Evolutionary conservation across 2,113 vertebrate genomes (phyloP), one percentile per base, ranked within the genome.

Genomic region (Xenus cinereus): DNA sequence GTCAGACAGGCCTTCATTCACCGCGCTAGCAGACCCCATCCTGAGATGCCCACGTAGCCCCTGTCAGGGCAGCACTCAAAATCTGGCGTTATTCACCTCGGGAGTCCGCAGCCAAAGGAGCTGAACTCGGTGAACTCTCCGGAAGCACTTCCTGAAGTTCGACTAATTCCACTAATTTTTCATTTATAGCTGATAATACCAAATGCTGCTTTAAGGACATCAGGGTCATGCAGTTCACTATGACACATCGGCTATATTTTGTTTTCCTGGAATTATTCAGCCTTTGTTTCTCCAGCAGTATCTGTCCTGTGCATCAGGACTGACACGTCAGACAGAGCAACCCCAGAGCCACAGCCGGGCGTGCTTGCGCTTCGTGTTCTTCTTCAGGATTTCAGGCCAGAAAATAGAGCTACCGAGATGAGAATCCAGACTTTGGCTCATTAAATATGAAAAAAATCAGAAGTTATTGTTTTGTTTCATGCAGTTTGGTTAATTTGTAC

Each of bases 261-360:
- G 43, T 92, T 96, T 92, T 89, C 62, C 76, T 89, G 73, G 57
- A 94, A 87, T 89, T 87, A 74, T 14, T 71, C 41, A 78, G 21
- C 48, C 13, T 92, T 72, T 63, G 10, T 79, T 83, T 87, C 35
- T 86, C 51, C 57, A 37, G 24, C 45, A 39, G 41, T 39, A 16
- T 82, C 75, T 85, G 28, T 43, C 23, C 60, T 67, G 21, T n/a
- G 7, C 24, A 48, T 59, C 48, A 39, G 37, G 33, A 51, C 6
- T 63, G 48, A 64, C 6, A 59, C 2, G 1, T 60, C 43, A 84
- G 46, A 60, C 2, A 67, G 79, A 92, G 39, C 22, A 81, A 72
- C 5, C 12, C 26, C 54, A 86, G n/a, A 86, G 59, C 28, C 41
- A 77, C 68, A 50, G 35, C 6, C 0, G 0, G 33, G 39, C 1